phyloP scores from a whole-genome alignment of 1,140 invertebrate genomes.

The Zaprionus kolodkinae region DNA sequence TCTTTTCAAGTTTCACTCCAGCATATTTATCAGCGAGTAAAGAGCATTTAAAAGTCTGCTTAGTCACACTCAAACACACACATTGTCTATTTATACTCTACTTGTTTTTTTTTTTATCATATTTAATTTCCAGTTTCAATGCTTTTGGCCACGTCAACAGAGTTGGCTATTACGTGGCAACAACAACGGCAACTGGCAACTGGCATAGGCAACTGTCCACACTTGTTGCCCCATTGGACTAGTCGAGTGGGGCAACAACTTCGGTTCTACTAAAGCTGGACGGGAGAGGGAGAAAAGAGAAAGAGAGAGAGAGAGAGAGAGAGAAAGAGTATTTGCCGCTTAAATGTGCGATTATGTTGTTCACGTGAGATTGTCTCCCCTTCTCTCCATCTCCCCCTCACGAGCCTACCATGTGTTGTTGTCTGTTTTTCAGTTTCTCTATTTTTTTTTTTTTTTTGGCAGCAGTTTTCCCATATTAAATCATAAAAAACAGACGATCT shows the following conservation, averaged over 20 bases:
- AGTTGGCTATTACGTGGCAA: slow-evolving; percentile 34
- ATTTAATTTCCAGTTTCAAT: slow-evolving; percentile 30
- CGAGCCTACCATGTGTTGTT: slow-evolving; percentile 16
- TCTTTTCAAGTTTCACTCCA: background rate
- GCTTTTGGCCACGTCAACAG: slow-evolving; percentile 34
- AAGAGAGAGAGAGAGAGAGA: no score
- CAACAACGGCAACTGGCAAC: slow-evolving; percentile 16
- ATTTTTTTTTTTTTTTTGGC: slow-evolving; percentile 22
- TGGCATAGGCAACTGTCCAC: slow-evolving; percentile 27
- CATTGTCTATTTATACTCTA: slow-evolving; percentile 12
- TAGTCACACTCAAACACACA: background rate
- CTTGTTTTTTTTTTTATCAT: slow-evolving; percentile 14
- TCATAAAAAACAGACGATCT: slow-evolving; percentile 49
- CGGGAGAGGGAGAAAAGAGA: no score
- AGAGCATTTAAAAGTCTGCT: background rate
- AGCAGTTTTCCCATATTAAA: slow-evolving; percentile 55
- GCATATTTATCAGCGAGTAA: background rate
- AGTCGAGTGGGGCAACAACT: slow-evolving; percentile 27
- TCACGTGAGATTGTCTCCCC: slow-evolving; percentile 34
- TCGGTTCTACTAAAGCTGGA: background rate
- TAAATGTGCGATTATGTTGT: slow-evolving; percentile 57
- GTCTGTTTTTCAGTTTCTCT: slow-evolving; percentile 30
- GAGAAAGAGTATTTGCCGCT: slow-evolving; percentile 9
- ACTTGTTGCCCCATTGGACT: slow-evolving; percentile 47
- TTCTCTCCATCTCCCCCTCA: background rate